Conservation (phyloP, 2,797 vertebrate genomes). For the Morus bassanus region DNA sequence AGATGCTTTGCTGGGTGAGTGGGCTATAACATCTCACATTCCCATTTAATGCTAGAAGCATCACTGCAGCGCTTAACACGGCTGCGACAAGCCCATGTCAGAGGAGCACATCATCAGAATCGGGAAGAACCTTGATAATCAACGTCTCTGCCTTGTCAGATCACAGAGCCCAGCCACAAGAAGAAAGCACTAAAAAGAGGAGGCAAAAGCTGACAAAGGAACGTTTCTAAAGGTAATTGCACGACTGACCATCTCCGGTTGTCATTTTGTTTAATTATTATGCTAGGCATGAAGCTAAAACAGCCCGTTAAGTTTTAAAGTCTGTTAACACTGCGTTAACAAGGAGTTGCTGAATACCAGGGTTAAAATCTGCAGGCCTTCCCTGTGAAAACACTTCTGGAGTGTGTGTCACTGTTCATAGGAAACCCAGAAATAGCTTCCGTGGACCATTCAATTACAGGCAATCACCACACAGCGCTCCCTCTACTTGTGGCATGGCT, state of each 20-base stretch:
- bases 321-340: background rate
- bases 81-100: background rate
- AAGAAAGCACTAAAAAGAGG: background rate
- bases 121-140: background rate
- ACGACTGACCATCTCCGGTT: background rate
- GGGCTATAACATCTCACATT: background rate
- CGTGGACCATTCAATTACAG: slow-evolving; percentile 16
- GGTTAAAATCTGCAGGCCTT: background rate
- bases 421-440: slow-evolving; percentile 51
- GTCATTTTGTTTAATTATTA: background rate
- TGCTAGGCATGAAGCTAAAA: background rate
- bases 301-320: background rate
- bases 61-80: background rate
- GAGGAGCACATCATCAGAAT: background rate
- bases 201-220: background rate
- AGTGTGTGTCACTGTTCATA: background rate
- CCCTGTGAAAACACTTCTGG: background rate
- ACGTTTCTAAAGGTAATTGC: background rate
- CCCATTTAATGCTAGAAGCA: background rate
- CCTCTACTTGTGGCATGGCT: slow-evolving; percentile 37
- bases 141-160: background rate
- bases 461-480: slow-evolving; percentile 26
- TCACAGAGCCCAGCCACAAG: background rate
- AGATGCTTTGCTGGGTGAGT: slow-evolving; percentile 28
- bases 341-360: background rate